These are phyloP conservation scores for Patagioenas fasciata DNA, from an alignment of 2,113 vertebrate genomes.

Conservation along the genomic window DNA sequence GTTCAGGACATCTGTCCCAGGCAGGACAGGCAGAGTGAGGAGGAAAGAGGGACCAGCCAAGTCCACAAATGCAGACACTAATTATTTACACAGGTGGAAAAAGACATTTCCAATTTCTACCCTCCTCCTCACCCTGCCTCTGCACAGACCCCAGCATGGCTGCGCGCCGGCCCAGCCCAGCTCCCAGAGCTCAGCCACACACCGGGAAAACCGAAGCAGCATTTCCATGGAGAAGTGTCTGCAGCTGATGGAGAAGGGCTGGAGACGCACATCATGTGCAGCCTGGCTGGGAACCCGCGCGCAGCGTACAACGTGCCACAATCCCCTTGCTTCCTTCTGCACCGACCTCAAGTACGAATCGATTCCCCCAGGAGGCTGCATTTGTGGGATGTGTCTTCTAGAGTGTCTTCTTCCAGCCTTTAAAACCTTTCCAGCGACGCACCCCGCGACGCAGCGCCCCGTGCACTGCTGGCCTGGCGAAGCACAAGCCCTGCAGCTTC, in stretches of 20 bases:
- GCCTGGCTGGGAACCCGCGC: no score
- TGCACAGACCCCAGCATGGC: fast-evolving
- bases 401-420: not conserved
- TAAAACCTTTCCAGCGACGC: not conserved
- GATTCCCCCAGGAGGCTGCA: not conserved
- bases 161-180: fast-evolving
- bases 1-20: not conserved
- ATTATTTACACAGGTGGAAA: not conserved
- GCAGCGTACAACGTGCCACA: no score
- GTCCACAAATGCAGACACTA: not conserved
- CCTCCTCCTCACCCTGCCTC: not conserved
- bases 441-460: no score
- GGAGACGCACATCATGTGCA: not conserved
- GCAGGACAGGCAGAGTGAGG: fast-evolving
- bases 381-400: fast-evolving
- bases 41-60: not conserved
- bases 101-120: not conserved
- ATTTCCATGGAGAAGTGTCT: not conserved
- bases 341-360: not conserved
- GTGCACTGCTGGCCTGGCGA: not conserved
- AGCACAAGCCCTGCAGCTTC: not conserved
- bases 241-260: not conserved
- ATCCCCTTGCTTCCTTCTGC: not conserved
- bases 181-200: not conserved
- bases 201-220: not conserved